These are phyloP conservation scores for Sussaba pulchella DNA, from an alignment of 2,888 invertebrate genomes.

Conservation along the genomic window DNA sequence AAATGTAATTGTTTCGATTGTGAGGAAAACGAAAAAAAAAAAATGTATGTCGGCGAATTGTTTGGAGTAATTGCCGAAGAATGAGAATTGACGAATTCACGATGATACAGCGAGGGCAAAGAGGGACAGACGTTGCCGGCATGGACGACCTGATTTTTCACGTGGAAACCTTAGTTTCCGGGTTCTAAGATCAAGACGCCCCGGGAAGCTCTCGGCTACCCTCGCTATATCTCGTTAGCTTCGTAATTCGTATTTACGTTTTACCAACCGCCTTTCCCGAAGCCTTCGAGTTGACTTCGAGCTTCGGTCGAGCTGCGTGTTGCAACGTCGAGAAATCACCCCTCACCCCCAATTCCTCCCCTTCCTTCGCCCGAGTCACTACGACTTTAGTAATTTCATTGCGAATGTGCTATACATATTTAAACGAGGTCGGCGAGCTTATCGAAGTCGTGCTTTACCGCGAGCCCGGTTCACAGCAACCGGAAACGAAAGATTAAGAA, in stretches of 20 bases:
- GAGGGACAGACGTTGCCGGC: slow-evolving; percentile 19
- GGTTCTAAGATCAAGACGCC: slow-evolving; percentile 26
- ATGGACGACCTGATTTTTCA: slow-evolving; percentile 42
- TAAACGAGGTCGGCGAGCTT: slow-evolving; percentile 42
- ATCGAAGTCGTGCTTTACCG: slow-evolving; percentile 42
- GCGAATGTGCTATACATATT: slow-evolving; percentile 50
- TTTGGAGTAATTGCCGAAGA: background rate
- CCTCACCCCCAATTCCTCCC: no score
- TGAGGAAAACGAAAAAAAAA: background rate
- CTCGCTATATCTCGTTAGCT: slow-evolving; percentile 57
- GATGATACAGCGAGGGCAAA: background rate
- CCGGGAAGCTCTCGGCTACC: slow-evolving; percentile 20
- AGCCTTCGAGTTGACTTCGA: slow-evolving; percentile 46
- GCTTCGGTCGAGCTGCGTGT: slow-evolving; percentile 12
- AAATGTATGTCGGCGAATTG: background rate
- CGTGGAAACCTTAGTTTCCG: slow-evolving; percentile 44
- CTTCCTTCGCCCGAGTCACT: slow-evolving; percentile 12
- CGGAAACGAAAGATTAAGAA: slow-evolving; percentile 33
- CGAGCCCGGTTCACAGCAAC: background rate
- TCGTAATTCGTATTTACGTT: slow-evolving; percentile 59
- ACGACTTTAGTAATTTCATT: slow-evolving; percentile 55
- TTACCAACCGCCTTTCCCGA: slow-evolving; percentile 50
- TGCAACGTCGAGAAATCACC: slow-evolving; percentile 17
- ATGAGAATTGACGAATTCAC: slow-evolving; percentile 5
- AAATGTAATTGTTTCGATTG: slow-evolving; percentile 2